phyloP scores from a whole-genome alignment of 2,113 vertebrate genomes.

The Pyrgilauda ruficollis region DNA sequence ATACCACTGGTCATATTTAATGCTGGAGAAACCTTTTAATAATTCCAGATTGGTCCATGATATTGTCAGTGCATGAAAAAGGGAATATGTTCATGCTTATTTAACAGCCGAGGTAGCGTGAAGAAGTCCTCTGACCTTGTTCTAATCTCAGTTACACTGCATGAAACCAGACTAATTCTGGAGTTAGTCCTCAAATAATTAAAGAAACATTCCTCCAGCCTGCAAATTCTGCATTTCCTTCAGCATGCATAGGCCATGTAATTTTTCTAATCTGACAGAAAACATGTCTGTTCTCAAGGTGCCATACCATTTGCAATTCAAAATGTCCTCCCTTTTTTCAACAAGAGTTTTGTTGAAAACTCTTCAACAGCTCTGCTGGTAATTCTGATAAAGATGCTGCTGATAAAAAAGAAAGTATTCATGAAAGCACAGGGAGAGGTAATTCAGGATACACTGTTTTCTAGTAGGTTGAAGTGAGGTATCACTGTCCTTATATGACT shows the following conservation, averaged over 20 bases:
- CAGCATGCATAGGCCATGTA: rapidly evolving
- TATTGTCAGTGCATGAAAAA: background rate
- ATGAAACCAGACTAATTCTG: background rate
- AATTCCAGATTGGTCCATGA: background rate
- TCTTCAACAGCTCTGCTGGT: background rate
- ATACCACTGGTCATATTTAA: background rate
- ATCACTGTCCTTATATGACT: background rate
- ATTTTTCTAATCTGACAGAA: background rate
- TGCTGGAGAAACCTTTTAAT: background rate
- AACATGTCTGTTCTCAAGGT: background rate
- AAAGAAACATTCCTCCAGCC: background rate
- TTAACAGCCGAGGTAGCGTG: background rate
- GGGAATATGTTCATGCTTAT: background rate
- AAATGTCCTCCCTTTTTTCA: rapidly evolving
- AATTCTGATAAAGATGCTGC: background rate
- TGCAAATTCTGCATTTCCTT: background rate
- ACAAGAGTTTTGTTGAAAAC: background rate
- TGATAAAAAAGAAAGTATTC: background rate
- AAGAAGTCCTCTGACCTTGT: background rate
- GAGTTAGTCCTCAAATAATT: background rate
- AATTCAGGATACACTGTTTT: background rate
- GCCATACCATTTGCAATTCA: background rate
- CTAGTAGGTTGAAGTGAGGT: background rate
- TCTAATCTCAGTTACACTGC: background rate
- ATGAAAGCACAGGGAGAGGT: background rate